phyloP scores from a whole-genome alignment of 2,113 vertebrate genomes.

The Marcusenius ussheri region DNA sequence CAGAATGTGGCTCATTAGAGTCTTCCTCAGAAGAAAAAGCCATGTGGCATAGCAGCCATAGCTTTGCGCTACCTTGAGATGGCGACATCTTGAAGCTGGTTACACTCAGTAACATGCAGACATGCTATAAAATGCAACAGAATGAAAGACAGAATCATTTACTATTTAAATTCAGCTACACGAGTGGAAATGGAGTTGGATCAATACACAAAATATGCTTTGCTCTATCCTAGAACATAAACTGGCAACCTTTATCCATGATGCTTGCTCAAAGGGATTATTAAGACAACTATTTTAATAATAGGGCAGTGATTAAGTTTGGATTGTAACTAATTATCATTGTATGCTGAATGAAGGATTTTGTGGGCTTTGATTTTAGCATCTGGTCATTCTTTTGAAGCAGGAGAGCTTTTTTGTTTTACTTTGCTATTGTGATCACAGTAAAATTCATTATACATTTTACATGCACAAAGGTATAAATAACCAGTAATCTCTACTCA shows the following conservation, averaged over 20 bases:
- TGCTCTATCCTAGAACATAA: not conserved
- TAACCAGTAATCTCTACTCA: not conserved
- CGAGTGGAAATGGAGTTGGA: not conserved
- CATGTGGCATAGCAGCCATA: not conserved
- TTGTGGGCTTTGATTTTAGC: not conserved
- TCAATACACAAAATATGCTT: not conserved
- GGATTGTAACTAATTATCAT: not conserved
- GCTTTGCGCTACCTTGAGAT: not conserved
- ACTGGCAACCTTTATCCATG: not conserved
- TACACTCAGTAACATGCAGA: not conserved
- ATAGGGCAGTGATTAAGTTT: not conserved
- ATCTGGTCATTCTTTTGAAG: not conserved
- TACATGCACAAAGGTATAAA: not conserved
- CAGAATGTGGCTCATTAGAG: not conserved
- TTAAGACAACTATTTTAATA: not conserved
- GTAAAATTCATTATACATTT: not conserved
- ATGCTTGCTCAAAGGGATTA: not conserved
- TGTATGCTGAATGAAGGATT: not conserved
- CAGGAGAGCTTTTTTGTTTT: not conserved
- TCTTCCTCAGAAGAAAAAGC: not conserved
- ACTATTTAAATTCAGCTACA: not conserved
- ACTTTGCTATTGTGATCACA: not conserved
- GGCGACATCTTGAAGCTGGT: not conserved
- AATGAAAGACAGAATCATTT: not conserved
- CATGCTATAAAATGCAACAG: not conserved